Evolutionary conservation across 2,888 invertebrate species (phyloP), one percentile per base, ranked within the genome.

Genomic region (Notodonta dromedarius): DNA sequence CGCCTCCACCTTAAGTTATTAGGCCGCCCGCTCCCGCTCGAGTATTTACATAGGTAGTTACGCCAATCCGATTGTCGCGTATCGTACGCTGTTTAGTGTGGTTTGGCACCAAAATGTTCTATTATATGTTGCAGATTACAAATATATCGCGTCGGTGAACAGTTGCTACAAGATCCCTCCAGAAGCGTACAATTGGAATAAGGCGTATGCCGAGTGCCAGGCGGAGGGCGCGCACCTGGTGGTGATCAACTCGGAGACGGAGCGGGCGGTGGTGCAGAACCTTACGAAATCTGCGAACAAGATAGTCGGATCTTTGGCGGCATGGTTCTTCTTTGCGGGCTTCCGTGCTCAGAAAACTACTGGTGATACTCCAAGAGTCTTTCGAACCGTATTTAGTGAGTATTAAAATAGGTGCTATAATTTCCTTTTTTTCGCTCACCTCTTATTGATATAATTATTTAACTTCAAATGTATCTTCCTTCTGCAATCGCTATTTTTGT

Each of bases 341-440:
- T 78, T 84, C 56, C 78, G 89, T 67, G 88, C 91, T 0, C 61
- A 73, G 0, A 69, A 65, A 14, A 77, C 77, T 0, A 66, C 62
- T 4, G 76, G 72, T 7, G 77, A 77, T 5, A 67, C 73, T 5
- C 74, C 83, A 0, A 67, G 73, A 12, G 79, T 83, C 11, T 91
- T 88, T 58, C 84, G 73, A 65, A 91, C 91, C n/a, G 76, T 91
- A 46, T 88, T 87, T 16, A 87, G 90, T 90, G 73, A 82, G 90
- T 84, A 52, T n/a, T 46, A 6, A n/a, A 11, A 11, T 42, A 42
- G 24, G 24, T 24, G 1, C 24, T 24, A 24, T 24, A 24, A 24
- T 24, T 24, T 2, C 24, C 24, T 24, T 24, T 24, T n/a, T 24
- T 24, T 24, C 24, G 24, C 24, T 24, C 24, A 24, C 24, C 24